Conservation (phyloP, 2,888 invertebrate genomes). For the Hybos culiciformis region DNA sequence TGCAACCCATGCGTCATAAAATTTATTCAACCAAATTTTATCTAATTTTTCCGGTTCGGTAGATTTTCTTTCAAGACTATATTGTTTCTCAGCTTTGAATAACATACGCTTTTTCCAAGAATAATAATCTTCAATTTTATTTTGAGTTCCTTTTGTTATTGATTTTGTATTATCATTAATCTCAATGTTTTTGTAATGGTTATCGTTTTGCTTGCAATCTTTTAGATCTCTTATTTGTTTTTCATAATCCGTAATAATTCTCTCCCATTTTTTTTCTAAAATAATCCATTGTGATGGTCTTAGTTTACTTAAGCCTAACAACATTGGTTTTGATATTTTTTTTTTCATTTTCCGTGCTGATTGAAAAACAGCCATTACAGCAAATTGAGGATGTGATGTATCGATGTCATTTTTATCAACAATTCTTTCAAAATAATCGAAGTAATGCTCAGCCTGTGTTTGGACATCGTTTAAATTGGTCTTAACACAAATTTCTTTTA, state of each 20-base stretch:
- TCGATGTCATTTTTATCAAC: slow-evolving; percentile 38
- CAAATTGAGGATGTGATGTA: slow-evolving; percentile 47
- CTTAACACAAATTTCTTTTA: slow-evolving; percentile 44
- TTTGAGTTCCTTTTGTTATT: slow-evolving; percentile 19
- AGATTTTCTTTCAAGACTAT: no score
- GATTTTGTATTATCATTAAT: slow-evolving; percentile 11
- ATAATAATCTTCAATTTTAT: slow-evolving; percentile 42
- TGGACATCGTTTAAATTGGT: slow-evolving; percentile 38
- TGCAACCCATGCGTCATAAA: no score
- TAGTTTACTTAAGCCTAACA: slow-evolving; percentile 43
- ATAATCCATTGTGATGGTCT: slow-evolving; percentile 47
- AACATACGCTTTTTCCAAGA: slow-evolving; percentile 48
- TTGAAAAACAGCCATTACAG: slow-evolving; percentile 48
- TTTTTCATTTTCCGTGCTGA: slow-evolving; percentile 47
- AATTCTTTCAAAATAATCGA: slow-evolving; percentile 38
- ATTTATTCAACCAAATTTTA: no score
- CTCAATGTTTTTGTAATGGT: not conserved
- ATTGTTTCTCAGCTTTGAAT: slow-evolving; percentile 32
- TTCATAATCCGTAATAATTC: slow-evolving; percentile 25
- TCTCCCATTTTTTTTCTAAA: slow-evolving; percentile 45
- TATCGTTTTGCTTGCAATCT: not conserved
- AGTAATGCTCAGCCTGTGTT: slow-evolving; percentile 40
- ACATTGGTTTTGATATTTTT: slow-evolving; percentile 43
- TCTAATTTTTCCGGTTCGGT: no score
- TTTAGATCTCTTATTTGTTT: slow-evolving; percentile 15